Evolutionary conservation across 2,113 vertebrate genomes (phyloP), one percentile per base, ranked within the genome.

Genomic region (Cololabis saira): DNA sequence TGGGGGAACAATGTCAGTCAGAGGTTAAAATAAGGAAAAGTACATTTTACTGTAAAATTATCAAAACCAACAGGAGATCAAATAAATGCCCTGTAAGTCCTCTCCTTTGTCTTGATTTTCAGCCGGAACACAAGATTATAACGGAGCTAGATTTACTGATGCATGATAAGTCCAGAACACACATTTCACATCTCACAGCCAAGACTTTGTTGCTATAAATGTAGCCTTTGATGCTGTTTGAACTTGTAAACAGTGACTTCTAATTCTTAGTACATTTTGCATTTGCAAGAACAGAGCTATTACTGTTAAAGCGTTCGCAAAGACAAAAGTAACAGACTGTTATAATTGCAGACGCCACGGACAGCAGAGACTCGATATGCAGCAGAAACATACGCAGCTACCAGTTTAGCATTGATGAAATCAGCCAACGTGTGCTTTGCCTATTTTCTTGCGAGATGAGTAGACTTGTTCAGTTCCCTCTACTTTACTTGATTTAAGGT

Each of bases 301-400:
- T 27, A 30, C 21, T 27, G 37, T 48, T 4, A 15, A 55, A 47
- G 49, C 12, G 40, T 44, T 50, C 24, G 53, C 47, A 71, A 53
- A 65, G 72, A 48, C 33, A 33, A 43, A 18, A n/a, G 61, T 62
- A 72, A 45, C 56, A 55, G 74, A 49, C 44, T 45, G 49, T 60
- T 55, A 67, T 24, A 60, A 45, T 12, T 63, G 71, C 53, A 82
- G 62, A 57, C 9, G 12, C 40, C 2, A 16, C 53, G 57, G 17
- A 57, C 50, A 75, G 56, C 57, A 76, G 52, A 77, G 79, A 73
- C 54, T 81, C 30, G 12, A 63, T 37, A 80, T 43, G 64, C 61
- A 79, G 84, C 67, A 78, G 78, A 42, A 57, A 43, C 66, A 60
- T 67, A 53, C 58, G 60, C 60, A 71, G 63, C 69, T 58, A 24